phyloP scores from a whole-genome alignment of 2,113 vertebrate genomes.

The Cyanocitta stelleri region DNA sequence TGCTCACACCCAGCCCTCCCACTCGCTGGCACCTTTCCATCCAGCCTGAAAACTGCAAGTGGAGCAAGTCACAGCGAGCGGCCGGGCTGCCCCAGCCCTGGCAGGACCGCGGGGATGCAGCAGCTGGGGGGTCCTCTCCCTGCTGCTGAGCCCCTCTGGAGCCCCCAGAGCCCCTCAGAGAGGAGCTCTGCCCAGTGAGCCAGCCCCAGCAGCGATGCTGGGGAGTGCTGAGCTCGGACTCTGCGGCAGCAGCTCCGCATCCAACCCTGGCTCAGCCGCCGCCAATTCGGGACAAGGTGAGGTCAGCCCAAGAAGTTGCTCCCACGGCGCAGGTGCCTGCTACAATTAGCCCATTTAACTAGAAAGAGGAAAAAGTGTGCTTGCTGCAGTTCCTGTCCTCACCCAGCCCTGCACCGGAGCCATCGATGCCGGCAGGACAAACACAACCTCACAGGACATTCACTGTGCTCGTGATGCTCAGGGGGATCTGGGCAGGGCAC shows the following conservation, averaged over 20 bases:
- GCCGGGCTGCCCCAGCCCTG: accelerated
- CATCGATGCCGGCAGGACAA: neutral
- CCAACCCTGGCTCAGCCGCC: accelerated
- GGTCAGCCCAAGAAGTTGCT: neutral
- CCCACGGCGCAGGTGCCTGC: accelerated
- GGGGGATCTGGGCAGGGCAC: accelerated
- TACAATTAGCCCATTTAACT: neutral
- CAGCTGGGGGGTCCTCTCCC: accelerated
- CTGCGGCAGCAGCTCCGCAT: accelerated
- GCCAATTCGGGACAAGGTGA: neutral
- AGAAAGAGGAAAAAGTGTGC: accelerated
- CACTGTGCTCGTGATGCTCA: accelerated
- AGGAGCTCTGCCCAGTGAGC: accelerated
- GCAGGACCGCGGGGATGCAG: accelerated
- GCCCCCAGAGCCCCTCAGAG: too few relatives aligned
- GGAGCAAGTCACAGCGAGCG: neutral
- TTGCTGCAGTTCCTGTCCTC: neutral
- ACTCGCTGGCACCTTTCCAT: neutral
- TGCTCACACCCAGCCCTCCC: neutral
- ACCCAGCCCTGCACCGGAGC: accelerated
- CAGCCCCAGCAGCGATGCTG: neutral
- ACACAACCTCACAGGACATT: accelerated
- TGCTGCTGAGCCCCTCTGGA: accelerated
- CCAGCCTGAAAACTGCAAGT: neutral
- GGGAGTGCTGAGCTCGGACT: accelerated